Evolutionary conservation across 2,797 vertebrate genomes (phyloP), one percentile per base, ranked within the genome.

Genomic region (Gallinago stenura): DNA sequence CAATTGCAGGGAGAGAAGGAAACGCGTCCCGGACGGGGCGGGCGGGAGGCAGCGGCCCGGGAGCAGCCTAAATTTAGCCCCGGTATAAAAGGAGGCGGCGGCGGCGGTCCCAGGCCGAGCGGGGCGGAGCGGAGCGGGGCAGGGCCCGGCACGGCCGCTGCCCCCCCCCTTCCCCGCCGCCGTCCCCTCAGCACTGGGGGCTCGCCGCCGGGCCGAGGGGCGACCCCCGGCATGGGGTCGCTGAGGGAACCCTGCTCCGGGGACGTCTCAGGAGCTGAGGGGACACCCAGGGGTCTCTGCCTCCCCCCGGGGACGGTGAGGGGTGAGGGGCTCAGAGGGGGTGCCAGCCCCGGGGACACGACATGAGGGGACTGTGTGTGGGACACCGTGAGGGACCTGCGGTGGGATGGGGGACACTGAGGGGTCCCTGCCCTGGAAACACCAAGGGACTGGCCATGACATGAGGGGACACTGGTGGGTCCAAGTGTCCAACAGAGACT

Each of bases 61-160:
- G 96, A 95, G 94, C 96, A 98, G 97, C 98, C 99, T 99, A 99
- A 99, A 99, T 99, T 98, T 99, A 99, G 98, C 98, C 97, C 96
- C 95, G 95, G 98, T 99, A 99, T 99, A 99, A 98, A 99, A 99
- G 98, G 98, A 97, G 85, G 93, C 94, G 94, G 97, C 96, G 91
- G 93, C 96, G 57, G 77, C 93, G 19, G 65, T 69, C 68, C 90
- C 82, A 85, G 82, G 60, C 71, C 62, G 89, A 73, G 83, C 51
- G 58, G 82, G 89, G 69, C 86, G 89, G 78, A 73, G 89, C 91
- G 60, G 68, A 70, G 69, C 43, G 45, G 60, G 43, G 83, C 41
- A 19, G 48, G 73, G 46, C 22, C 22, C 26, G 43, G 57, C n/a
- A 8, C 33, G 19, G 58, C 61, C 39, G 11, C 19, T 43, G 58